phyloP scores from a whole-genome alignment of 1,140 invertebrate genomes.

The Drosophila tani region DNA sequence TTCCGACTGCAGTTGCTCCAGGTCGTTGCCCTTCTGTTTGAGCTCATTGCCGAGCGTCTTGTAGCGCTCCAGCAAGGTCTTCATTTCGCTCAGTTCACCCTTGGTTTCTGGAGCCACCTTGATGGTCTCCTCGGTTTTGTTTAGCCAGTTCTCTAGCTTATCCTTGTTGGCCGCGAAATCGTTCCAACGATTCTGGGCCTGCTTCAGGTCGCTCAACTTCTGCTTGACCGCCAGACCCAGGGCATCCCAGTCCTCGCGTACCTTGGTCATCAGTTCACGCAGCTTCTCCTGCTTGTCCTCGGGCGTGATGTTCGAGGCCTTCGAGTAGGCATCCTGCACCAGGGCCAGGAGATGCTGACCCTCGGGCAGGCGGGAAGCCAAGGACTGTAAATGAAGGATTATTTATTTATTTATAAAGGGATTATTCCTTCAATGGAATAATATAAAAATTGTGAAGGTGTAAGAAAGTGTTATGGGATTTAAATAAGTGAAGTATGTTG shows the following conservation, averaged over 20 bases:
- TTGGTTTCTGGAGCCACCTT: conserved; percentile 89
- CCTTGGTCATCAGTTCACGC: conserved; percentile 89
- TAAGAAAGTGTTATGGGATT: too few species aligned
- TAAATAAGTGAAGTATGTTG: too few species aligned
- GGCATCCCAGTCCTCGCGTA: conserved; percentile 94
- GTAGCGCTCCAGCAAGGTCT: conserved; percentile 94
- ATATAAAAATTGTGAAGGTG: too few species aligned
- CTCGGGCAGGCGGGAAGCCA: conserved; percentile 92
- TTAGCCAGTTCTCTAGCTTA: conserved; percentile 90
- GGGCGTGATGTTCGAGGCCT: conserved; percentile 92
- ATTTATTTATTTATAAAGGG: not conserved
- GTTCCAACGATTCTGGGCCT: conserved; percentile 91
- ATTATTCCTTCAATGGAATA: too few species aligned
- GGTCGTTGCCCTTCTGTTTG: conserved; percentile 89
- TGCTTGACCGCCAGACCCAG: conserved; percentile 92
- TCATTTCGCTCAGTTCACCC: conserved; percentile 95
- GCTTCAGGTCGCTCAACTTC: conserved; percentile 91
- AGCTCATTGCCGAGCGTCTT: conserved; percentile 92
- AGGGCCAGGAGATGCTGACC: conserved; percentile 93
- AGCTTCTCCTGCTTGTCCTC: conserved; percentile 92
- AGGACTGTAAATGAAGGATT: conserved; percentile 78
- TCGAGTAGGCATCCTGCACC: conserved; percentile 93
- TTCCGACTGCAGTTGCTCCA: conserved; percentile 90
- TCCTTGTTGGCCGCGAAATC: conserved; percentile 91
- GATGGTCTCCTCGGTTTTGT: conserved; percentile 88